Conservation (phyloP, 2,888 invertebrate genomes). For the Gymnoscelis rufifasciata region DNA sequence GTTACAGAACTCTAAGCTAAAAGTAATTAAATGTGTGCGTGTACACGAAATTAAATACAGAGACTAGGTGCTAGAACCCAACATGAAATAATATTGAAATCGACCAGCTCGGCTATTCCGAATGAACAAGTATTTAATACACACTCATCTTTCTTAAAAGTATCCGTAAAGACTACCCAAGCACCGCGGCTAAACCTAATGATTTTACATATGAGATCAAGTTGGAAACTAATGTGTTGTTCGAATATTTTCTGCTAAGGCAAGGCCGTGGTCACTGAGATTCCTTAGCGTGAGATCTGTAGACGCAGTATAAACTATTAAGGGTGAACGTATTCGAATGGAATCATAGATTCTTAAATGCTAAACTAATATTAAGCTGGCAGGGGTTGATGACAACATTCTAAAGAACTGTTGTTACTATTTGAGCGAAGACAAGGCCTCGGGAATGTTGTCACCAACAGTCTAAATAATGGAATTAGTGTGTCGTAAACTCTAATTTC, state of each 20-base stretch:
- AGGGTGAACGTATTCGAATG: constrained; percentile 29
- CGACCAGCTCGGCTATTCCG: background rate
- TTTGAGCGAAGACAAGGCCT: background rate
- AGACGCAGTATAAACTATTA: constrained; percentile 26
- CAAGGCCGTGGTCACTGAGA: background rate
- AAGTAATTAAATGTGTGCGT: constrained; percentile 24
- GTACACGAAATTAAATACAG: constrained; percentile 40
- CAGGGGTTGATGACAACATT: constrained; percentile 24
- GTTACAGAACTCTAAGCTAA: background rate
- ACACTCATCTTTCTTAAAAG: constrained; percentile 17
- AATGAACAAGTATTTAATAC: constrained; percentile 5
- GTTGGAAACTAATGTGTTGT: constrained; percentile 44
- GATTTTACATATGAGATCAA: constrained; percentile 57
- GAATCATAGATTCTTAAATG: constrained; percentile 41
- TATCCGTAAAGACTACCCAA: constrained; percentile 47
- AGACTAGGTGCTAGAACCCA: constrained; percentile 37
- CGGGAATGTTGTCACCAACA: constrained; percentile 3
- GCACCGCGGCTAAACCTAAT: constrained; percentile 48
- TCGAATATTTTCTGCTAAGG: constrained; percentile 28
- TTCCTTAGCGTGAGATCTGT: constrained; percentile 41
- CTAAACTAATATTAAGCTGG: constrained; percentile 33
- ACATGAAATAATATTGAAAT: background rate
- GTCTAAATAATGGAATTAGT: constrained; percentile 38
- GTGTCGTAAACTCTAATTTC: constrained; percentile 44
- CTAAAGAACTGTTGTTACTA: background rate